Percentiles rank a stretch among this genome's conserved stretches.
These are phyloP conservation scores for Heterodera carotae DNA, from an alignment of 1,140 invertebrate genomes.

Conservation along the genomic window DNA sequence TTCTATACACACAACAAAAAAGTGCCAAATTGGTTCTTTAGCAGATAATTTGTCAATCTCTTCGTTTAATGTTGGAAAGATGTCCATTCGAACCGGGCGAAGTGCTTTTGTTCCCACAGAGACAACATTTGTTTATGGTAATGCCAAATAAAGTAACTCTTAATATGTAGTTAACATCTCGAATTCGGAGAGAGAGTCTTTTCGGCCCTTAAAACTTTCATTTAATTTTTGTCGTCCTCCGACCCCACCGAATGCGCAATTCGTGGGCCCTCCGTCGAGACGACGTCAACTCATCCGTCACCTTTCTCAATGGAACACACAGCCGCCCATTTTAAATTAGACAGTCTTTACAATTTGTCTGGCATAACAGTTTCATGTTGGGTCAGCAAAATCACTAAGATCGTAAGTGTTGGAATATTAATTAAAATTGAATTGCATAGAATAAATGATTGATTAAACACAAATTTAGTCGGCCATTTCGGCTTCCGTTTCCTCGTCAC, in stretches of 20 bases:
- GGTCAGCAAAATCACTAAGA: neutral
- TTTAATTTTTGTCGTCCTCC: neutral
- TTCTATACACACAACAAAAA: neutral
- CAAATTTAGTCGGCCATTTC: neutral
- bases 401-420: neutral
- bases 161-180: too few relatives aligned
- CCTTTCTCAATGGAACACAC: constrained; percentile 4
- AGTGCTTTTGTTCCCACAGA: constrained; percentile 43
- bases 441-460: too few relatives aligned
- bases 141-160: neutral
- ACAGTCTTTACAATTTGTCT: neutral
- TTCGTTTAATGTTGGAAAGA: constrained; percentile 26
- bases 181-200: too few relatives aligned
- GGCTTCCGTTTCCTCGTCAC: neutral
- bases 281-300: too few relatives aligned
- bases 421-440: too few relatives aligned
- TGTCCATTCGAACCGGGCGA: constrained; percentile 32
- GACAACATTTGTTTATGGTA: neutral
- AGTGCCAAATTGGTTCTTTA: constrained; percentile 24
- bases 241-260: neutral
- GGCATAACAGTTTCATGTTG: constrained; percentile 1
- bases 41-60: constrained; percentile 13
- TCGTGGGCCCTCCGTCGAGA: neutral
- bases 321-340: neutral
- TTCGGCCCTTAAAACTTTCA: too few relatives aligned